A percentile compares a stretch with the other conserved stretches of the same genome.
Evolutionary conservation across 1,140 invertebrate species (phyloP).

Genomic region (Helicoverpa armigera): DNA sequence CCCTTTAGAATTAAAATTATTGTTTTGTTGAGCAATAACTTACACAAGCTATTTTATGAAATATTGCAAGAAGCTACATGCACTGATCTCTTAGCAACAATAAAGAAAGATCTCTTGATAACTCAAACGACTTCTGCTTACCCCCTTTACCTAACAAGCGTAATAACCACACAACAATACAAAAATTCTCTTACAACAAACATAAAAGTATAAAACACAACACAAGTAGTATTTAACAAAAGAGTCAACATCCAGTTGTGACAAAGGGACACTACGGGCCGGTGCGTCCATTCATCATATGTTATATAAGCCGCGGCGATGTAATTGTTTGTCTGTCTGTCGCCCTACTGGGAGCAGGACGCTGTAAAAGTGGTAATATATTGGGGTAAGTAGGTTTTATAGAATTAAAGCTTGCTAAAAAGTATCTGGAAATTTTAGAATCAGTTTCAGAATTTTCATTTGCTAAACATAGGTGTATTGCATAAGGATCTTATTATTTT

Average conservation of each 20-base stretch:
- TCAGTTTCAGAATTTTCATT: too few relatives aligned
- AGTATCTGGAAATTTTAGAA: too few relatives aligned
- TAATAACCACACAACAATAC: conserved; percentile 10
- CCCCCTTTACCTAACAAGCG: background rate
- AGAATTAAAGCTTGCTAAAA: too few relatives aligned
- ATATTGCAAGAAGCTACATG: background rate
- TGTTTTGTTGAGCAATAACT: too few relatives aligned
- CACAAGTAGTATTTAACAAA: conserved; percentile 29
- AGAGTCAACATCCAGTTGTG: conserved; percentile 43
- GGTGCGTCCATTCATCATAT: conserved; percentile 68
- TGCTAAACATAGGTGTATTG: too few relatives aligned
- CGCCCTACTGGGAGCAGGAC: background rate
- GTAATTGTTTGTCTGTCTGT: conserved; percentile 29
- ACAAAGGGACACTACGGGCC: conserved; percentile 65
- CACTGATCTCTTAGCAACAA: background rate
- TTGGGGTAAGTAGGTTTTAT: conserved; percentile 4
- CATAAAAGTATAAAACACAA: conserved; percentile 1
- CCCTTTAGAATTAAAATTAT: too few relatives aligned
- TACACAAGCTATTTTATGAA: background rate
- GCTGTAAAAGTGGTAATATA: background rate
- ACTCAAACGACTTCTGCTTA: background rate
- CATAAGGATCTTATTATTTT: too few relatives aligned
- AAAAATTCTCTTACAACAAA: background rate
- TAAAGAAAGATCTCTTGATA: background rate
- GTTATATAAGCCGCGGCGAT: conserved; percentile 68